These are phyloP conservation scores for Nymphicus hollandicus DNA, from an alignment of 2,113 vertebrate species.

Conservation along the genomic window DNA sequence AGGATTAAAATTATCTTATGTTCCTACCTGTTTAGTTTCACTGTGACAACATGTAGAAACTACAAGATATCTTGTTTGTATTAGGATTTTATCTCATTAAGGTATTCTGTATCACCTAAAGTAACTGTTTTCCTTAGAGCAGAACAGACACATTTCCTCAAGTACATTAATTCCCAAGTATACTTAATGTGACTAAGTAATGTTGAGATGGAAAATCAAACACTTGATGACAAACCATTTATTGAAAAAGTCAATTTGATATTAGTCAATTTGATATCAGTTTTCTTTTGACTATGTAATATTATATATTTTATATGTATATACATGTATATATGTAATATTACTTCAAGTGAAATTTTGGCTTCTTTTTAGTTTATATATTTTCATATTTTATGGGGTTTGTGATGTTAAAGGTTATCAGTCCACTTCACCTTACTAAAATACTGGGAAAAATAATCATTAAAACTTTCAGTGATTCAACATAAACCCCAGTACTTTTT, in stretches of 20 bases:
- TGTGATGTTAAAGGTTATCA: not conserved
- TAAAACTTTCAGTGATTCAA: not conserved
- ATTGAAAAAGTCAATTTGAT: not conserved
- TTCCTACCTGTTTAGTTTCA: not conserved
- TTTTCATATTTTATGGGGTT: not conserved
- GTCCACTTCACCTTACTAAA: not conserved
- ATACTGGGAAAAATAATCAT: not conserved
- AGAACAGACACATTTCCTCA: not conserved
- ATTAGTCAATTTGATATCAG: not conserved
- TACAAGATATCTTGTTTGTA: not conserved
- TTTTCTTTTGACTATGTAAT: not conserved
- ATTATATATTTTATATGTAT: not conserved
- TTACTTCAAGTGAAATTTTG: not conserved
- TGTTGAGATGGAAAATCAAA: not conserved
- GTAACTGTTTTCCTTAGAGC: not conserved
- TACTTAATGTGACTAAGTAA: not conserved
- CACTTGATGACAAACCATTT: not conserved
- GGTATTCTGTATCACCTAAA: not conserved
- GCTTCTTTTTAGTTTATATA: not conserved
- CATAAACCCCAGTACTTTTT: not conserved
- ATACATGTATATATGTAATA: not conserved
- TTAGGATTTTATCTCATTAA: not conserved
- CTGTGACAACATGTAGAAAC: not conserved
- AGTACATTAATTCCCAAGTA: not conserved
- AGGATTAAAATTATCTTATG: not conserved